Conservation (phyloP, 1,140 invertebrate genomes). For the Drosophila bocki region DNA sequence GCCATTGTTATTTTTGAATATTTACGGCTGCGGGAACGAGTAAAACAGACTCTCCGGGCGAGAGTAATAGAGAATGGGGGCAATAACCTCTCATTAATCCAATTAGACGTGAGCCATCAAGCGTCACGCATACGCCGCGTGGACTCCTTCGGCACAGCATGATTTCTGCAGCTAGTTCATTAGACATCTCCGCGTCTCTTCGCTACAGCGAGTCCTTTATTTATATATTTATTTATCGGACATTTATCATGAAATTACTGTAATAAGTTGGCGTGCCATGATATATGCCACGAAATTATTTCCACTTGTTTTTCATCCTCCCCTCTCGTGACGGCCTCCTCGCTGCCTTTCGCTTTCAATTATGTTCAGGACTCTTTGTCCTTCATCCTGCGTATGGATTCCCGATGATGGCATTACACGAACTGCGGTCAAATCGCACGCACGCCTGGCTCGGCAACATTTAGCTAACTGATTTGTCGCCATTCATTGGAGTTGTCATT, state of each 20-base stretch:
- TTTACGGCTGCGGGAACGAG: constrained; percentile 10
- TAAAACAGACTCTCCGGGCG: background rate
- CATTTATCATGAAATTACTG: constrained; percentile 71
- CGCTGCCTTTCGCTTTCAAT: constrained; percentile 48
- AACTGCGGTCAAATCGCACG: constrained; percentile 67
- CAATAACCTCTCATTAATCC: constrained; percentile 39
- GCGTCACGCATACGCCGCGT: constrained; percentile 46
- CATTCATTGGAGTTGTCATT: constrained; percentile 56
- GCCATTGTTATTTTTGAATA: constrained; percentile 49
- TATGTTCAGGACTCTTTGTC: constrained; percentile 41
- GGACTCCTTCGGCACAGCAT: constrained; percentile 10
- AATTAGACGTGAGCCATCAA: constrained; percentile 38
- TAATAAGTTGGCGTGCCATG: constrained; percentile 51
- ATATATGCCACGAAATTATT: constrained; percentile 52
- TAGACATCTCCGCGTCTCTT: constrained; percentile 14
- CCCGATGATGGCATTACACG: constrained; percentile 39
- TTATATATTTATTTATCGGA: constrained; percentile 62
- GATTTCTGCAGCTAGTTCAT: constrained; percentile 24
- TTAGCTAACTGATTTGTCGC: constrained; percentile 61
- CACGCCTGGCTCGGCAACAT: constrained; percentile 49
- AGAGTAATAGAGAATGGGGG: background rate
- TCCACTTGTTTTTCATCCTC: constrained; percentile 34
- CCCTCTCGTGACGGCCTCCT: background rate
- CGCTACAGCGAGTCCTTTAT: constrained; percentile 12
- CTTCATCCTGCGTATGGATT: constrained; percentile 38